Evolutionary conservation across 2,888 invertebrate species (phyloP).

Genomic region (Tillus elongatus): DNA sequence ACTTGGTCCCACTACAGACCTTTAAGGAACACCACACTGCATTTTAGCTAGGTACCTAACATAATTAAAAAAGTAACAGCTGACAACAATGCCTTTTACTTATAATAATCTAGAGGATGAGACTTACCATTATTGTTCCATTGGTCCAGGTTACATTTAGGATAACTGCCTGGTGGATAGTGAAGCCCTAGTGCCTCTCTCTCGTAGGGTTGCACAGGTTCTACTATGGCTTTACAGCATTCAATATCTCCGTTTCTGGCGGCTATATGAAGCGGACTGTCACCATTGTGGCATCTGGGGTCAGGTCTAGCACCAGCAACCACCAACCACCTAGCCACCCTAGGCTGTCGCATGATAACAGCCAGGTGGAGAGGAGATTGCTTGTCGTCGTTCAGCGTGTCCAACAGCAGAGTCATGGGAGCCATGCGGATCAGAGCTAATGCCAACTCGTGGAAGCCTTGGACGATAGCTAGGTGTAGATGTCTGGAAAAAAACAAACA

Average conservation of each 20-base stretch:
- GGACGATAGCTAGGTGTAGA: slow-evolving; percentile 76
- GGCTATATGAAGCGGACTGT: slow-evolving; percentile 81
- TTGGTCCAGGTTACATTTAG: slow-evolving; percentile 57
- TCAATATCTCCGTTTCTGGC: slow-evolving; percentile 59
- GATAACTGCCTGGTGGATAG: slow-evolving; percentile 32
- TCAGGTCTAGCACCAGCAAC: slow-evolving; percentile 64
- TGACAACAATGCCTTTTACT: no score
- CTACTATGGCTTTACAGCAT: slow-evolving; percentile 64
- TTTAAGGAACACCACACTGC: no score
- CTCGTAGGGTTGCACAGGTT: slow-evolving; percentile 51
- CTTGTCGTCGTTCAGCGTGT: slow-evolving; percentile 70
- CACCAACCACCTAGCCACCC: slow-evolving; percentile 66
- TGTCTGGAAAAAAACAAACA: slow-evolving; percentile 57
- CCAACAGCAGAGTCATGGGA: slow-evolving; percentile 66
- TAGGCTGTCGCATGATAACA: slow-evolving; percentile 65
- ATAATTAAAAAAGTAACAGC: no score
- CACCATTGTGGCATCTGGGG: slow-evolving; percentile 65
- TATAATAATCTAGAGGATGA: no score
- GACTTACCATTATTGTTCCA: slow-evolving; percentile 78
- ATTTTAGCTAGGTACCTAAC: no score
- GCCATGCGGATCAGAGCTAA: slow-evolving; percentile 66
- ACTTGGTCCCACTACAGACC: no score
- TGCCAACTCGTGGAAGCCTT: slow-evolving; percentile 63
- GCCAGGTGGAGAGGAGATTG: slow-evolving; percentile 83
- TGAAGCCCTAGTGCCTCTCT: slow-evolving; percentile 30